Evolutionary conservation across 2,113 vertebrate genomes (phyloP).

Genomic region (Xenotilapia longispinis): DNA sequence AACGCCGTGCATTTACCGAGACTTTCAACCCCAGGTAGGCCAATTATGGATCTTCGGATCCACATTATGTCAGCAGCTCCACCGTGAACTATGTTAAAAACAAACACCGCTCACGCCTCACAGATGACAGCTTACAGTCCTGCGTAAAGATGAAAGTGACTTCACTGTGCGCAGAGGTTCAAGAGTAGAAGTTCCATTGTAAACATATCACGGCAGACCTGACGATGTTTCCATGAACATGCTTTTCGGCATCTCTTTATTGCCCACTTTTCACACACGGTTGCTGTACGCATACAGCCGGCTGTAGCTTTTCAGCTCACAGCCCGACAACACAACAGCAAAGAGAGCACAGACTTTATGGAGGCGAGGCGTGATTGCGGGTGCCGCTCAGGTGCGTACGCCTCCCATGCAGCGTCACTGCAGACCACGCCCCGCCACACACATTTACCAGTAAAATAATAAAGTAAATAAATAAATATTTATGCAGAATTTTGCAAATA

Average conservation of each 20-base stretch:
- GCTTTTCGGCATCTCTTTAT: fast-evolving
- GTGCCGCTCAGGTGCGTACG: fast-evolving
- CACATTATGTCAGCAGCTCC: not conserved
- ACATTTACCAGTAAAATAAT: too few species aligned
- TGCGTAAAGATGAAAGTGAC: not conserved
- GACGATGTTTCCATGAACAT: fast-evolving
- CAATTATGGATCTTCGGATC: fast-evolving
- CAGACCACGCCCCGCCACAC: too few species aligned
- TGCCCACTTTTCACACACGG: too few species aligned
- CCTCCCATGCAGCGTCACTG: fast-evolving
- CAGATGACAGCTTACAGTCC: not conserved
- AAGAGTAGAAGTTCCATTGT: fast-evolving
- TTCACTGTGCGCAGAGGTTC: too few species aligned
- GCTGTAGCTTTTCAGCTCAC: too few species aligned
- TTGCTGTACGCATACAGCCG: fast-evolving
- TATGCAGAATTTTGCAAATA: too few species aligned
- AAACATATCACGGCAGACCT: fast-evolving
- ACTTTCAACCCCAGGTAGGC: too few species aligned
- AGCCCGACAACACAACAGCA: too few species aligned
- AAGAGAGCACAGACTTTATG: too few species aligned
- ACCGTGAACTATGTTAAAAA: fast-evolving
- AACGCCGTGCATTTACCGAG: fast-evolving
- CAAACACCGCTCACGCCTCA: not conserved
- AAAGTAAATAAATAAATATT: too few species aligned
- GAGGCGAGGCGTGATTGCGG: fast-evolving